phyloP scores from a whole-genome alignment of 2,113 vertebrate species.

The Toxotes chatareus region DNA sequence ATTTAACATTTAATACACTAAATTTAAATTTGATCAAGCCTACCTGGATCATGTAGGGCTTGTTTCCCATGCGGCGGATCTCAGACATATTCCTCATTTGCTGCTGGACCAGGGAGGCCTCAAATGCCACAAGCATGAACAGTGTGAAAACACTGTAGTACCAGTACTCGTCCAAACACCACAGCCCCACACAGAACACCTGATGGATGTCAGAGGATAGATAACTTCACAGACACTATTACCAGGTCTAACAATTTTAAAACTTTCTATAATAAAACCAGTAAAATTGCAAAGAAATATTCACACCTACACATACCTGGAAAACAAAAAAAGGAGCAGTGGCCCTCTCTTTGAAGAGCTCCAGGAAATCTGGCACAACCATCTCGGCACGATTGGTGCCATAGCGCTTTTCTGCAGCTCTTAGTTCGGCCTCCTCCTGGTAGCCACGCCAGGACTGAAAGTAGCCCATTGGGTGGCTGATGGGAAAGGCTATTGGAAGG shows the following conservation, averaged over 20 bases:
- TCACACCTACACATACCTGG: constrained; percentile 84
- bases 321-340: constrained; percentile 98
- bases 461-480: constrained; percentile 84
- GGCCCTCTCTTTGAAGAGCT: constrained; percentile 94
- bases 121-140: constrained; percentile 97
- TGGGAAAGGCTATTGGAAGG: constrained; percentile 89
- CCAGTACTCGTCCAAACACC: constrained; percentile 99
- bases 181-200: constrained; percentile 97
- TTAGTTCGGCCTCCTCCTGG: constrained; percentile 91
- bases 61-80: constrained; percentile 97
- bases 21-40: background rate
- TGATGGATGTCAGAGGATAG: constrained; percentile 53
- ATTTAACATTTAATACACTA: background rate
- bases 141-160: constrained; percentile 98
- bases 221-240: background rate
- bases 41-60: constrained; percentile 95
- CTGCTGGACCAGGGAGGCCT: constrained; percentile 97
- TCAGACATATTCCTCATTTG: constrained; percentile 97
- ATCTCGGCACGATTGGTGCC: constrained; percentile 95
- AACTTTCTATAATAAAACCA: background rate
- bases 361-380: constrained; percentile 96
- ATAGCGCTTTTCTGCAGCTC: constrained; percentile 90
- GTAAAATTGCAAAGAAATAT: background rate
- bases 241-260: background rate
- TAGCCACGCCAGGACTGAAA: constrained; percentile 93